A percentile compares a stretch with the other conserved stretches of the same genome.
phyloP scores from a whole-genome alignment of 2,113 vertebrate species.

The Xiphias gladius region DNA sequence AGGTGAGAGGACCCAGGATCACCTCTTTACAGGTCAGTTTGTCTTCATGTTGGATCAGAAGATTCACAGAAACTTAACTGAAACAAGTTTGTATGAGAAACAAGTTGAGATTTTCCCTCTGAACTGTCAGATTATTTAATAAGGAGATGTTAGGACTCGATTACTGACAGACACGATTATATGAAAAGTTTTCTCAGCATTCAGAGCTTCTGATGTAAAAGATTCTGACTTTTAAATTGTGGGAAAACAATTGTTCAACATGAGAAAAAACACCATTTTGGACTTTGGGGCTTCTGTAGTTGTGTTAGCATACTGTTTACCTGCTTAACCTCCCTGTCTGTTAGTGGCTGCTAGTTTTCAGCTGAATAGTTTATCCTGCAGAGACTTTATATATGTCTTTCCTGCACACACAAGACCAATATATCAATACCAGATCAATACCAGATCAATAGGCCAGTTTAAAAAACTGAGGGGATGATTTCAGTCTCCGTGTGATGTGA shows the following conservation, averaged over 20 bases:
- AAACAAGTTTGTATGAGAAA: too few species aligned
- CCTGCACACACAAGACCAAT: not conserved
- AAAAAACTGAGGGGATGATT: not conserved
- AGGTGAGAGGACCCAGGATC: too few species aligned
- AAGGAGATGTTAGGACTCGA: not conserved
- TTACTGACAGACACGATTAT: not conserved
- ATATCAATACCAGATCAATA: too few species aligned
- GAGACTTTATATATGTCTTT: not conserved
- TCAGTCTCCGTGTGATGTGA: not conserved
- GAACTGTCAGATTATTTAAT: not conserved
- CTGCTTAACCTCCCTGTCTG: not conserved
- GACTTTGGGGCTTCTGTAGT: conserved; percentile 1
- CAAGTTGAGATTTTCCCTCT: too few species aligned
- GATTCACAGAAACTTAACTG: too few species aligned
- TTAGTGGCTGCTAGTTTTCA: not conserved
- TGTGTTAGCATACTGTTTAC: not conserved
- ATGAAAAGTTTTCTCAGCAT: not conserved
- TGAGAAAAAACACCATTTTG: not conserved
- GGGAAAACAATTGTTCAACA: not conserved
- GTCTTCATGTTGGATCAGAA: too few species aligned
- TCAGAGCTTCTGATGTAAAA: not conserved
- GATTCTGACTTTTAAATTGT: not conserved
- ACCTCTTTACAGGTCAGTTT: too few species aligned
- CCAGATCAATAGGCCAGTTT: too few species aligned
- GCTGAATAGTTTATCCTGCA: not conserved